Conservation (phyloP, 1,140 invertebrate genomes). For the Atta texana region DNA sequence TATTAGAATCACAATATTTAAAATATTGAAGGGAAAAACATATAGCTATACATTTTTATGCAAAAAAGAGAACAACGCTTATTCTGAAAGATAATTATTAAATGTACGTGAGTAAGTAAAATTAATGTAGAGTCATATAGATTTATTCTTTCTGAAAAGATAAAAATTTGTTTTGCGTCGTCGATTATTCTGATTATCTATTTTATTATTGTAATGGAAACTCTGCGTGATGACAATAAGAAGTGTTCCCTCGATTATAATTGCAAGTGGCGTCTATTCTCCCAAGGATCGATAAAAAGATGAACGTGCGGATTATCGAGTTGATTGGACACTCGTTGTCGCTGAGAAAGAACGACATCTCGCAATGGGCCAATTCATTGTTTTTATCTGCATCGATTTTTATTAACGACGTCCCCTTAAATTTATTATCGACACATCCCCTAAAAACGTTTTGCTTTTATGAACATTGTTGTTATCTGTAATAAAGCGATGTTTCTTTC, state of each 20-base stretch:
- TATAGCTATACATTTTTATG: not conserved
- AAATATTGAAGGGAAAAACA: not conserved
- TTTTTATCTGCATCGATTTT: constrained; percentile 15
- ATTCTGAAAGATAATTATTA: not conserved
- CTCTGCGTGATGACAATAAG: constrained; percentile 44
- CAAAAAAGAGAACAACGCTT: not conserved
- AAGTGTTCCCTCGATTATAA: constrained; percentile 55
- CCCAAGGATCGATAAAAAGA: constrained; percentile 48
- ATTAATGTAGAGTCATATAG: too few relatives aligned
- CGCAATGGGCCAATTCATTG: not conserved
- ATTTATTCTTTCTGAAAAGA: not conserved
- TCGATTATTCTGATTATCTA: constrained; percentile 40
- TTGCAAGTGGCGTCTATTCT: constrained; percentile 43
- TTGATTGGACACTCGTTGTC: constrained; percentile 24
- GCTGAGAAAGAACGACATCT: not conserved
- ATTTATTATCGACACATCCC: not conserved
- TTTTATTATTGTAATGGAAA: constrained; percentile 36
- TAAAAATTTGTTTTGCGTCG: not conserved
- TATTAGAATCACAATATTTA: not conserved
- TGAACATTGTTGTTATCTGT: constrained; percentile 16
- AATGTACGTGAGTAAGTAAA: not conserved
- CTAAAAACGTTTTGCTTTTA: constrained; percentile 3
- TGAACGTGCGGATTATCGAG: constrained; percentile 40
- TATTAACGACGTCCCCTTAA: constrained; percentile 6
- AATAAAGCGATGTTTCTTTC: constrained; percentile 32